phyloP scores from a whole-genome alignment of 2,113 vertebrate species.

The Mormoops blainvillei region DNA sequence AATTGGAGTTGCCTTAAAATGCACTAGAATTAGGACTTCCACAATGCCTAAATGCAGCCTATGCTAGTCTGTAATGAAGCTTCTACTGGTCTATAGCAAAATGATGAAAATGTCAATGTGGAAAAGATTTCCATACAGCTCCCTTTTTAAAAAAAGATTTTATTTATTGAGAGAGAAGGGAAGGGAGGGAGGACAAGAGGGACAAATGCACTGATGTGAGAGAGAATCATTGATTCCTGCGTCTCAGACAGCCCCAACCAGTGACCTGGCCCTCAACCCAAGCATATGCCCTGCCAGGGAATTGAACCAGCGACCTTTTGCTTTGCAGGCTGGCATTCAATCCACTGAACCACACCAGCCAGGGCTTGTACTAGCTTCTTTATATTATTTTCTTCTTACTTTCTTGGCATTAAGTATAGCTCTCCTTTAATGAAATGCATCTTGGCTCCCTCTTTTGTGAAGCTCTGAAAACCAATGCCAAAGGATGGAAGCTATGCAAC shows the following conservation, averaged over 20 bases:
- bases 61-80: not conserved
- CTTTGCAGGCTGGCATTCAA: too few relatives aligned
- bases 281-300: too few relatives aligned
- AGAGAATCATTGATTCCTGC: too few relatives aligned
- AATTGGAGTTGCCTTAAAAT: not conserved
- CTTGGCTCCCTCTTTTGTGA: not conserved
- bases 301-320: too few relatives aligned
- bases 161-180: too few relatives aligned
- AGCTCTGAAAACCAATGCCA: conserved; percentile 15
- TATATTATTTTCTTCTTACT: not conserved
- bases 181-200: too few relatives aligned
- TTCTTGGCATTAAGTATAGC: not conserved
- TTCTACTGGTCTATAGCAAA: not conserved
- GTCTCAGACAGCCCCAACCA: too few relatives aligned
- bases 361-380: not conserved
- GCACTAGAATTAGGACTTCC: not conserved
- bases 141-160: too few relatives aligned
- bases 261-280: too few relatives aligned
- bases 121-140: not conserved
- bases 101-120: not conserved
- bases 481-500: not conserved
- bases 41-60: not conserved
- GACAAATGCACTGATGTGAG: too few relatives aligned
- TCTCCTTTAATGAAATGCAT: not conserved
- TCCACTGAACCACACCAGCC: too few relatives aligned